Evolutionary conservation across 2,113 vertebrate species (phyloP).

Genomic region (Gadus chalcogrammus): DNA sequence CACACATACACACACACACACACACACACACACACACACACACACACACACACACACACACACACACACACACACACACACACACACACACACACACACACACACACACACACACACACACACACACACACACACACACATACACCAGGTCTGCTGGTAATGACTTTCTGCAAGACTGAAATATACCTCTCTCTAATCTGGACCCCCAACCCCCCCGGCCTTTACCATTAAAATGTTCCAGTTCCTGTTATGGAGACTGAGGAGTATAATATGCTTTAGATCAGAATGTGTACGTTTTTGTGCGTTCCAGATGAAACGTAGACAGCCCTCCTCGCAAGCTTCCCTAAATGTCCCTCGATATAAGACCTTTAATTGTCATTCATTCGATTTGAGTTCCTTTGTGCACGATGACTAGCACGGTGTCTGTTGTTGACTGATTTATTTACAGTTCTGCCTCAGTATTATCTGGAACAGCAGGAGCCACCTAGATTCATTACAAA

Average conservation of each 20-base stretch:
- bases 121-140: background rate
- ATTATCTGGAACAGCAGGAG: conserved; percentile 67
- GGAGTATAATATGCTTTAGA: too few relatives aligned
- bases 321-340: background rate
- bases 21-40: background rate
- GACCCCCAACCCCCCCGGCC: too few relatives aligned
- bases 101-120: background rate
- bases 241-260: too few relatives aligned
- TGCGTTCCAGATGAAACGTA: background rate
- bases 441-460: conserved; percentile 55
- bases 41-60: background rate
- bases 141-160: background rate
- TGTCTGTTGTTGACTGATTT: conserved; percentile 40
- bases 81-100: background rate
- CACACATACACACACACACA: background rate
- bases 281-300: background rate
- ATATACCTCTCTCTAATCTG: too few relatives aligned
- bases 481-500: conserved; percentile 48
- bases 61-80: too few relatives aligned
- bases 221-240: too few relatives aligned
- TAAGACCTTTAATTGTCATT: conserved; percentile 47
- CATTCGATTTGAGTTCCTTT: conserved; percentile 60
- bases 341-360: background rate
- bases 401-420: conserved; percentile 53
- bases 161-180: too few relatives aligned